A percentile compares a stretch with the other conserved stretches of the same genome.
Evolutionary conservation across 2,113 vertebrate genomes (phyloP).

Genomic region (Lasiurus cinereus): DNA sequence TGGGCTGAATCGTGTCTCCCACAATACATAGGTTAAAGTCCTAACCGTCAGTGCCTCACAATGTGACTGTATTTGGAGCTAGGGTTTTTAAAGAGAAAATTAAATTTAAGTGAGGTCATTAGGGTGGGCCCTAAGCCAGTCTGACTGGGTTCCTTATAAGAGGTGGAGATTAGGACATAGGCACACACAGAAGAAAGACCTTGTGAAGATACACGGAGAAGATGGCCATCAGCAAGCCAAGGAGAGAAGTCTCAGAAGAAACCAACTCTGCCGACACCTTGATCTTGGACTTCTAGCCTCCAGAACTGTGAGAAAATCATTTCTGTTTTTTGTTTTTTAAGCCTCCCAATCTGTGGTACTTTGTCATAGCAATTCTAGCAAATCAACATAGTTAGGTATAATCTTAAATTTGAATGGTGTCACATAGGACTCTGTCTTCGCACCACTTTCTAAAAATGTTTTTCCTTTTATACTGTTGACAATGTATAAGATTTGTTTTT

Average conservation of each 20-base stretch:
- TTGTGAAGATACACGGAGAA: background rate
- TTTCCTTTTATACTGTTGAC: conserved; percentile 10
- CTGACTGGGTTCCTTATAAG: background rate
- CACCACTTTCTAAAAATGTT: background rate
- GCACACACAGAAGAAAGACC: background rate
- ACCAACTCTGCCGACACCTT: background rate
- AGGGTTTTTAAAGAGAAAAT: background rate
- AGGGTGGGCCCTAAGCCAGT: background rate
- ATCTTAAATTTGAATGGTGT: background rate
- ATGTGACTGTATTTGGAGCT: background rate
- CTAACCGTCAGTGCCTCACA: background rate
- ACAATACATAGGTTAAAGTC: too few species aligned
- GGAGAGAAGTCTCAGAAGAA: background rate
- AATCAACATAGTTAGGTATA: background rate
- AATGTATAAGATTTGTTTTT: background rate
- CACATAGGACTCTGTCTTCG: background rate
- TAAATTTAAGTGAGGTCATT: background rate
- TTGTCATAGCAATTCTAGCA: background rate
- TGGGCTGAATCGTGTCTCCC: background rate
- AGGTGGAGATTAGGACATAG: background rate
- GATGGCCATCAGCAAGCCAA: background rate
- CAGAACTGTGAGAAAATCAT: background rate
- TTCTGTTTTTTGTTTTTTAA: background rate
- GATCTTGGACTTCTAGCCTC: background rate
- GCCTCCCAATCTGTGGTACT: background rate